Evolutionary conservation across 1,140 invertebrate species (phyloP).

Genomic region (Ceratosolen solmsi): DNA sequence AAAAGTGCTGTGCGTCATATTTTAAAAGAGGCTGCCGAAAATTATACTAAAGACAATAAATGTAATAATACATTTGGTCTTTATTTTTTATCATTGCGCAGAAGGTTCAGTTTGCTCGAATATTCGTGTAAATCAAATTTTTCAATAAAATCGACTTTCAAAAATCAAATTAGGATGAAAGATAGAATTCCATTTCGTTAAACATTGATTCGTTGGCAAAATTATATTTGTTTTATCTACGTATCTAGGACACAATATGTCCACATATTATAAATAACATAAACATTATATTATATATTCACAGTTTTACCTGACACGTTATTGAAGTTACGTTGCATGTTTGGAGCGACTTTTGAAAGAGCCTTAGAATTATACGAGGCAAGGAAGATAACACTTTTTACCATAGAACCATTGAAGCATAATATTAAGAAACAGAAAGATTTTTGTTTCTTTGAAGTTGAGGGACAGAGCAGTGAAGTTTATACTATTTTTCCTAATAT

Average conservation of each 20-base stretch:
- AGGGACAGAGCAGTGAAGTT: constrained; percentile 73
- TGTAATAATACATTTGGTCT: constrained; percentile 23
- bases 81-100: background rate
- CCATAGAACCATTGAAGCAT: constrained; percentile 64
- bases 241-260: too few relatives aligned
- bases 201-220: too few relatives aligned
- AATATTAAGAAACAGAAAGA: constrained; percentile 60
- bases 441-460: constrained; percentile 74
- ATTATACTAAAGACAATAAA: constrained; percentile 60
- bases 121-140: too few relatives aligned
- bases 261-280: constrained; percentile 22
- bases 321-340: constrained; percentile 74
- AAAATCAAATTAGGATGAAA: too few relatives aligned
- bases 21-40: constrained; percentile 56
- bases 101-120: too few relatives aligned
- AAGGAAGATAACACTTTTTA: constrained; percentile 67
- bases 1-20: constrained; percentile 42
- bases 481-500: constrained; percentile 77
- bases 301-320: constrained; percentile 74
- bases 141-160: too few relatives aligned
- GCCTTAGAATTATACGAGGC: constrained; percentile 77
- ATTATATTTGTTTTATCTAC: too few relatives aligned
- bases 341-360: constrained; percentile 74
- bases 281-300: constrained; percentile 44
- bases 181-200: too few relatives aligned